phyloP scores from a whole-genome alignment of 2,113 vertebrate species.

The Oceanites oceanicus region DNA sequence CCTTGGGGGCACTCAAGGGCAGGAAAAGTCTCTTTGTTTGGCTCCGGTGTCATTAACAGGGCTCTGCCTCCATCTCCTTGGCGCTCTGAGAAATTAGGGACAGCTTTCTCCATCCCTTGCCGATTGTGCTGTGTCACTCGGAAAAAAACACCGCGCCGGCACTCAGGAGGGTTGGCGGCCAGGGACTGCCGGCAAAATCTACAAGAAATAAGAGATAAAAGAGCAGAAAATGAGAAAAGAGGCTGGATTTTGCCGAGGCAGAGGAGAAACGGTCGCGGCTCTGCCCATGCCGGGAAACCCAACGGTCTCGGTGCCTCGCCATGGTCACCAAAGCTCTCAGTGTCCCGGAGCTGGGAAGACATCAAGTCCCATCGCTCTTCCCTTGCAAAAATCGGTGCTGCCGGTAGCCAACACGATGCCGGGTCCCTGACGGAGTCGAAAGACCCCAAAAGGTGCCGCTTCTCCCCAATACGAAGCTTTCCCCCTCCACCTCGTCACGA shows the following conservation, averaged over 20 bases:
- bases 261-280: not conserved
- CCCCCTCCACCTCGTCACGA: rapidly evolving
- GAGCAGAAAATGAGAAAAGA: not conserved
- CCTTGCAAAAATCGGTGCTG: not conserved
- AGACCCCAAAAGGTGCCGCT: rapidly evolving
- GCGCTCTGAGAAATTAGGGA: not conserved
- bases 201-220: not conserved
- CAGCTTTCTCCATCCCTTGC: slow-evolving; percentile 51
- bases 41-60: not conserved
- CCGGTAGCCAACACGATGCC: rapidly evolving
- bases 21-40: not conserved
- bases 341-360: rapidly evolving
- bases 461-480: rapidly evolving
- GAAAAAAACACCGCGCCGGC: not conserved
- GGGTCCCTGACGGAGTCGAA: rapidly evolving
- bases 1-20: slow-evolving; percentile 1
- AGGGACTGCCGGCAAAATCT: not conserved
- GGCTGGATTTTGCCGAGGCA: rapidly evolving
- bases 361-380: not conserved
- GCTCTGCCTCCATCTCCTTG: slow-evolving; percentile 21
- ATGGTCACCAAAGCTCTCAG: not conserved
- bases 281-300: not conserved
- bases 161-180: not conserved
- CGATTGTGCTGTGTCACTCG: not conserved
- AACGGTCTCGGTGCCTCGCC: rapidly evolving